Conservation (phyloP, 2,888 invertebrate species). For the Caenorhabditis sinica region DNA sequence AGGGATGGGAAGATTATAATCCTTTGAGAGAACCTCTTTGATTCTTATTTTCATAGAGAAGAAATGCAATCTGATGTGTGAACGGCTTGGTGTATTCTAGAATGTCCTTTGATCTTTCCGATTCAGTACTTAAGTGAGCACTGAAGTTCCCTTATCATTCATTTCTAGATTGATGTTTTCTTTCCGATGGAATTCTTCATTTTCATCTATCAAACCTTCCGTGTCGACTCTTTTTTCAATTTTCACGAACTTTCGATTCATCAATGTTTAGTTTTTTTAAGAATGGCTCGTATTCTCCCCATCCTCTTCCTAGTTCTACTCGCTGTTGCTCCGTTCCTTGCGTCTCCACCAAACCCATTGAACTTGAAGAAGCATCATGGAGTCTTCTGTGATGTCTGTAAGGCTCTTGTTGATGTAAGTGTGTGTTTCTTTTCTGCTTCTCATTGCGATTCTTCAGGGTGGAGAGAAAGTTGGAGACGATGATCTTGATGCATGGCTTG, state of each 20-base stretch:
- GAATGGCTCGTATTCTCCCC: constrained; percentile 38
- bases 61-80: constrained; percentile 40
- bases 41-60: constrained; percentile 19
- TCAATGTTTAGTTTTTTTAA: background rate
- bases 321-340: constrained; percentile 30
- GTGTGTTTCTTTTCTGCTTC: background rate
- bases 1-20: constrained; percentile 2
- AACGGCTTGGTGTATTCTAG: constrained; percentile 31
- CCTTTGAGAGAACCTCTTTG: constrained; percentile 1
- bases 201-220: background rate
- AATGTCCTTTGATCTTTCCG: constrained; percentile 40
- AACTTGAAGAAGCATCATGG: constrained; percentile 64
- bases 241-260: too few species aligned
- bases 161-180: background rate
- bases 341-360: constrained; percentile 54
- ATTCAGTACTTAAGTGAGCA: constrained; percentile 11
- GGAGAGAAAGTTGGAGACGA: constrained; percentile 65
- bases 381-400: constrained; percentile 64
- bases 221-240: background rate
- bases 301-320: constrained; percentile 33
- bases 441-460: constrained; percentile 40
- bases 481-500: constrained; percentile 65
- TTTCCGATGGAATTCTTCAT: background rate
- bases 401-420: constrained; percentile 56
- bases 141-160: constrained; percentile 34